Base-by-base conservation (phyloP, 2,113 vertebrate species). In the Chunga burmeisteri region DNA sequence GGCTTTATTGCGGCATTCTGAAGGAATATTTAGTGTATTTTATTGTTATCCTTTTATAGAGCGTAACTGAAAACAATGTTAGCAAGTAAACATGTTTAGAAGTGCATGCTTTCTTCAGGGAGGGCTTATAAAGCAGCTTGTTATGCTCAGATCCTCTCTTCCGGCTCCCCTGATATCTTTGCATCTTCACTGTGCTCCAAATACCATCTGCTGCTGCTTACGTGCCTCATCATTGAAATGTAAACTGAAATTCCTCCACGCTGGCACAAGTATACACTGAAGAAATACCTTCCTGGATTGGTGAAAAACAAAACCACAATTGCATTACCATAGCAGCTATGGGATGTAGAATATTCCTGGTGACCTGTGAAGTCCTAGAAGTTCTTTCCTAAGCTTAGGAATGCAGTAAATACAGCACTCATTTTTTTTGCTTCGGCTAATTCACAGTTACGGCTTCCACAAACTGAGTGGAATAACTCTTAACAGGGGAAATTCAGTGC, bases 191-290 rank as follows among this genome's bases (percentile, higher is more conserved):
- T 70, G 73, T 79, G 18, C 62, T 97, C 91, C 89, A 91, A 59
- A 84, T 82, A 94, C 95, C 95, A 97, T 96, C 91, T 96, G 95
- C 53, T 91, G 62, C 61, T 96, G 77, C 89, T 96, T 83, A 89
- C 92, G 83, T 85, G 49, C 52, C 53, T 94, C 73, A 46, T 96
- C 91, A 62, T n/a, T 58, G 84, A 94, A 90, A 95, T 59, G 58
- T 94, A 97, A 96, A 94, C 93, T 90, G 94, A 94, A 96, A 93
- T 91, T 94, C 53, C 53, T 89, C 61, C 53, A 85, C n/a, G 25
- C 16, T 80, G 58, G 49, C 70, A 94, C 42, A 84, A 75, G 5
- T 87, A 21, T 74, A 80, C 29, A 25, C 40, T 61, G 73, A 80
- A 94, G 36, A 85, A 89, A 70, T 52, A 73, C 50, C 49, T 87